Base-by-base conservation (phyloP, 2,888 invertebrate genomes). In the Drosophila silvestris region DNA sequence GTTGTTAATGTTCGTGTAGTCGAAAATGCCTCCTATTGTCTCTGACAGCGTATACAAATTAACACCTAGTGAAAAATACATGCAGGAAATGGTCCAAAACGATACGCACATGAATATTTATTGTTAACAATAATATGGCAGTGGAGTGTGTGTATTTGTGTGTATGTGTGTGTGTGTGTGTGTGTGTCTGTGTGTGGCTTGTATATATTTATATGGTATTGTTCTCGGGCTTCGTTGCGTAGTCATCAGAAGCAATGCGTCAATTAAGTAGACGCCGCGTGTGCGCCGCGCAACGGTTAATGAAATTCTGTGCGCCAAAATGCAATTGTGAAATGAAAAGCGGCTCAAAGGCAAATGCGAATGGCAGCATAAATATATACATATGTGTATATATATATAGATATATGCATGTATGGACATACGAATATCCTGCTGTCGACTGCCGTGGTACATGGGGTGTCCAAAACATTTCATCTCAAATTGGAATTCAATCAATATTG, bases 401-500 rank as follows among this genome's bases (percentile, higher is more conserved):
- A 35, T 9, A 4, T 3, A 26, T 7, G 7, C 1, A 22, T 47
- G 37, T 39, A 19, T 37, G 56, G 19, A n/a, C 26, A 7, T 7
- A 61, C 30, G 57, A 56, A 26, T 32, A 52, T 67, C 41, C 53
- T 30, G 41, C 62, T 56, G 50, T 10, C 16, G 30, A 22, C 22
- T 35, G 37, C 14, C 22, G 9, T 12, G n/a, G 32, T 28, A 33
- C 28, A 22, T 60, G 19, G 41, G 35, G 19, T 50, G 79, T 35
- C 52, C 57, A 73, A 79, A 80, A 81, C 82, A 84, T 82, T 84
- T 84, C 84, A 80, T 70, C 79, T 80, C 62, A 80, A 83, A 90
- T 84, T 85, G 86, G 90, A 90, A 90, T 90, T 90, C 86, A 90
- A 90, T 86, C 90, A 83, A 90, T 88, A 86, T 90, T 90, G 90